Evolutionary conservation across 2,888 invertebrate species (phyloP).

Genomic region (Diabrotica balteata): DNA sequence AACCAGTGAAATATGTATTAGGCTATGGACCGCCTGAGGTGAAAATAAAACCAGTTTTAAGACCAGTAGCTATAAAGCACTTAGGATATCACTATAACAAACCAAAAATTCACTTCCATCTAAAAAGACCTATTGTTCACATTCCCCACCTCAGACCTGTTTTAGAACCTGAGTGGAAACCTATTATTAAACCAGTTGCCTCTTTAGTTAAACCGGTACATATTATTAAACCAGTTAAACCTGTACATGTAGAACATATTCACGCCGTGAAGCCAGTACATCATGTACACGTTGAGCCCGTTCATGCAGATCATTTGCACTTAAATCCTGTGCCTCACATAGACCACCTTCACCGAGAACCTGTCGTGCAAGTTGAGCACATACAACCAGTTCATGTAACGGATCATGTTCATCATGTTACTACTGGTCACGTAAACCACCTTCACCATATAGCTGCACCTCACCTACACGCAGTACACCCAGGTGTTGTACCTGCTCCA

Average conservation of each 20-base stretch:
- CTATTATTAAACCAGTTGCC: slow-evolving; percentile 20
- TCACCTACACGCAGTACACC: slow-evolving; percentile 3
- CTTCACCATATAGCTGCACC: slow-evolving; percentile 22
- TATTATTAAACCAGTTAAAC: slow-evolving; percentile 27
- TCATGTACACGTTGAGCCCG: slow-evolving; percentile 38
- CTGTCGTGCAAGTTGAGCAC: slow-evolving; percentile 32
- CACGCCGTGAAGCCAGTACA: slow-evolving; percentile 17
- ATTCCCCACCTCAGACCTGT: slow-evolving; percentile 31
- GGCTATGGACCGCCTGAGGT: slow-evolving; percentile 51
- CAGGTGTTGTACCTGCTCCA: slow-evolving; percentile 30
- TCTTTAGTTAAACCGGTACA: slow-evolving; percentile 33
- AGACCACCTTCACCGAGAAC: slow-evolving; percentile 39
- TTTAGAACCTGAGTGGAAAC: slow-evolving; percentile 28
- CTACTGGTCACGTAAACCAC: slow-evolving; percentile 35
- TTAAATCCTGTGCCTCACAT: slow-evolving; percentile 33
- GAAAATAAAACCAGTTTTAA: slow-evolving; percentile 49
- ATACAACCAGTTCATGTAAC: slow-evolving; percentile 10
- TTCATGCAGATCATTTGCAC: slow-evolving; percentile 39
- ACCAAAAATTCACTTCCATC: slow-evolving; percentile 42
- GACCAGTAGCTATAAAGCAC: slow-evolving; percentile 45
- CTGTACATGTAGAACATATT: slow-evolving; percentile 32
- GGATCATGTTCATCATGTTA: slow-evolving; percentile 30
- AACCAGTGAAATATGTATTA: slow-evolving; percentile 49
- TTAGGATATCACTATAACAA: slow-evolving; percentile 42
- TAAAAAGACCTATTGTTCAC: slow-evolving; percentile 36